Evolutionary conservation across 2,113 vertebrate species (phyloP).

Genomic region (Lagopus leucura): DNA sequence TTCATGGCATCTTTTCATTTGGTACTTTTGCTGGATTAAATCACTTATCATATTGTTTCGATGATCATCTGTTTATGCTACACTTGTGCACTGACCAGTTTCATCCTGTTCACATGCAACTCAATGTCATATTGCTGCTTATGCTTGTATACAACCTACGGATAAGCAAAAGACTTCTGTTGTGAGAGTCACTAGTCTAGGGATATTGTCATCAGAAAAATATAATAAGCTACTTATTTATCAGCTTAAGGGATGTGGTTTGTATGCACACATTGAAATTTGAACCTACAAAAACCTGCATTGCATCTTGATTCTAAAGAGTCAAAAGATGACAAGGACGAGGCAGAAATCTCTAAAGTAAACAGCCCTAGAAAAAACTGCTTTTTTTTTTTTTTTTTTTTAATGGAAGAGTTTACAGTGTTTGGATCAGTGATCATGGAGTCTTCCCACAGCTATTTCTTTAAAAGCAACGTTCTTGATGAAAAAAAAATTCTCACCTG

Average conservation of each 20-base stretch:
- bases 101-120: slow-evolving; percentile 7
- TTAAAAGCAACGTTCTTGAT: background rate
- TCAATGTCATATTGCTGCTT: background rate
- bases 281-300: background rate
- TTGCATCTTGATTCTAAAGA: background rate
- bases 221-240: background rate
- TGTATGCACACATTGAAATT: background rate
- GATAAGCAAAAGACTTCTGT: slow-evolving; percentile 21
- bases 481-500: background rate
- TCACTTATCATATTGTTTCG: background rate
- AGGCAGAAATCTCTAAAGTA: background rate
- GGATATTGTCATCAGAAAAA: background rate
- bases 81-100: background rate
- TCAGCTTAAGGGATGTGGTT: background rate
- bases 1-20: slow-evolving; percentile 8
- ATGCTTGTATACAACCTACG: background rate
- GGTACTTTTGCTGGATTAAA: background rate
- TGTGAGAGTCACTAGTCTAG: background rate
- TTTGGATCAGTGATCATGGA: background rate
- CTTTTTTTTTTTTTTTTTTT: background rate
- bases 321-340: fast-evolving
- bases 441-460: background rate
- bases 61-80: slow-evolving; percentile 28
- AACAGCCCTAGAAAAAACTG: background rate
- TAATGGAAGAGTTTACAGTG: background rate